Percentiles rank a stretch among this genome's conserved stretches.
phyloP scores from a whole-genome alignment of 2,797 vertebrate genomes.

The Buphagus erythrorhynchus region DNA sequence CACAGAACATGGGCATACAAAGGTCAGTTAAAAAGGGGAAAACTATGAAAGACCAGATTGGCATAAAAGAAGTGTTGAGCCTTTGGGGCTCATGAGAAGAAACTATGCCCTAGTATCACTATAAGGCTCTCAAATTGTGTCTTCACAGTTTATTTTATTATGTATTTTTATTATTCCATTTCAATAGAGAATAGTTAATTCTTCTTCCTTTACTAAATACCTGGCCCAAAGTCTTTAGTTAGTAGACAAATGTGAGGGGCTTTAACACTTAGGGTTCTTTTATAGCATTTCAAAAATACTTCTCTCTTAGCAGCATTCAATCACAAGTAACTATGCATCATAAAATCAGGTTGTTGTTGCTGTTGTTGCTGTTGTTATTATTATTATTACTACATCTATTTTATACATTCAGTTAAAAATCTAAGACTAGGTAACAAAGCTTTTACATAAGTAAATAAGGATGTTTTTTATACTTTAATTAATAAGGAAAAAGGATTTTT shows the following conservation, averaged over 20 bases:
- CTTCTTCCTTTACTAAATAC: not conserved
- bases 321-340: not conserved
- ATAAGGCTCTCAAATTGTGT: not conserved
- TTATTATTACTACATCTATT: not conserved
- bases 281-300: not conserved
- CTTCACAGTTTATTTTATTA: not conserved
- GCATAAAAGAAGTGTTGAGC: not conserved
- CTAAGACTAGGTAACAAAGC: not conserved
- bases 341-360: not conserved
- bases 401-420: not conserved
- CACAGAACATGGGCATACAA: not conserved
- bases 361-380: not conserved
- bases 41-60: not conserved
- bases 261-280: not conserved
- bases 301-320: not conserved
- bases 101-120: not conserved
- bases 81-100: not conserved
- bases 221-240: not conserved
- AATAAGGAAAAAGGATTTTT: not conserved
- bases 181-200: not conserved
- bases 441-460: not conserved
- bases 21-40: not conserved
- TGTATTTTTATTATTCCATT: not conserved
- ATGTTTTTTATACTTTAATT: not conserved
- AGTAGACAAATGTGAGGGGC: accelerated